Evolutionary conservation across 2,888 invertebrate genomes (phyloP).

Genomic region (Lottia scabra): DNA sequence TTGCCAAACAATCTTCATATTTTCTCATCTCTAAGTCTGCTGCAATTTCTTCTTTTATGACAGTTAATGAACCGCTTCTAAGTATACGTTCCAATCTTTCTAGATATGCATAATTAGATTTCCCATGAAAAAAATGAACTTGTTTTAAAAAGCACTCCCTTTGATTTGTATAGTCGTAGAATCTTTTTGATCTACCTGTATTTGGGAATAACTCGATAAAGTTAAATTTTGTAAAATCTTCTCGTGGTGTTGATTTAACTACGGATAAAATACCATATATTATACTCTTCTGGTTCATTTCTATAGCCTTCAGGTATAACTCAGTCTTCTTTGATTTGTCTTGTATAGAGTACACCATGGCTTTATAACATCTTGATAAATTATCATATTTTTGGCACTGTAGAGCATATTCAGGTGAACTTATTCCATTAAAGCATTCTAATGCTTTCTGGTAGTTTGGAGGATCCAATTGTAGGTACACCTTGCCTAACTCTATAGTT

Average conservation of each 20-base stretch:
- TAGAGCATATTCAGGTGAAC: too few species aligned
- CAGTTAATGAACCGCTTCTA: neutral
- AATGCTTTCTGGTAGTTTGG: neutral
- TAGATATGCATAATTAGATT: neutral
- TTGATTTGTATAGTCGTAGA: neutral
- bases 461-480: neutral
- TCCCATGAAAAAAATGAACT: too few species aligned
- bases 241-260: neutral
- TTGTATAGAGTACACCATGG: neutral
- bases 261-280: neutral
- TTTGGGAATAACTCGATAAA: neutral
- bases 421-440: neutral
- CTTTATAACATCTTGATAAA: neutral
- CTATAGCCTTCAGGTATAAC: neutral
- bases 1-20: neutral
- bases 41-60: neutral
- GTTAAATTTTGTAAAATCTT: neutral
- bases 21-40: neutral
- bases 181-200: neutral
- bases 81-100: neutral
- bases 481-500: neutral
- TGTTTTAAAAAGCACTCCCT: too few species aligned
- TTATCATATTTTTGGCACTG: too few species aligned
- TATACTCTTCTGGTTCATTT: neutral
- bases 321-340: neutral